Percentiles rank a stretch among this genome's conserved stretches.
These are phyloP conservation scores for Dicyrtomina minuta DNA, from an alignment of 2,888 invertebrate species.

Conservation along the genomic window DNA sequence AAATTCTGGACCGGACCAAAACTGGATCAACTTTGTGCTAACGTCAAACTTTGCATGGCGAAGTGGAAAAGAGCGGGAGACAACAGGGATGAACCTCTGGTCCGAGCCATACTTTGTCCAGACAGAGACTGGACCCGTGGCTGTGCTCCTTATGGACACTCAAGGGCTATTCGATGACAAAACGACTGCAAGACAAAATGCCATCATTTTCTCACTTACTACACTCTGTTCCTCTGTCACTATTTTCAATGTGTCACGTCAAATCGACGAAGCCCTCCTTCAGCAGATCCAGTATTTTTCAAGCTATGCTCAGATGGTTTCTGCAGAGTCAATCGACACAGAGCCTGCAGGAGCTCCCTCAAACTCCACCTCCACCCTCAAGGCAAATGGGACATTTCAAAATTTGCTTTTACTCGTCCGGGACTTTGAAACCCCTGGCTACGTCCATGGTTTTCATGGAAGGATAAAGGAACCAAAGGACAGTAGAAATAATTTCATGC, in stretches of 20 bases:
- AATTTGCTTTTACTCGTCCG: background rate
- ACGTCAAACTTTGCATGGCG: no score
- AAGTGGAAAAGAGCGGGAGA: no score
- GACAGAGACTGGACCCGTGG: conserved; percentile 46
- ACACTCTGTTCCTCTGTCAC: conserved; percentile 27
- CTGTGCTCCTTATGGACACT: conserved; percentile 44
- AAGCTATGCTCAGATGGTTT: conserved; percentile 15
- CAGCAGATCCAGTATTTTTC: conserved; percentile 23
- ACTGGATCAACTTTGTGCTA: no score
- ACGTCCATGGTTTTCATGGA: background rate
- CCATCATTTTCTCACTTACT: conserved; percentile 26
- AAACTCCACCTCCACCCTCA: no score
- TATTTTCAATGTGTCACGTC: conserved; percentile 24
- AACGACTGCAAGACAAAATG: conserved; percentile 18
- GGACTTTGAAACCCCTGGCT: conserved; percentile 4
- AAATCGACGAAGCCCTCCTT: conserved; percentile 22
- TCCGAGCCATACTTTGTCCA: conserved; percentile 56
- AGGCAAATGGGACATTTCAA: background rate
- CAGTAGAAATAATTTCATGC: background rate
- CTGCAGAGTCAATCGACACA: no score
- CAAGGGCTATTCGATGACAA: conserved; percentile 28
- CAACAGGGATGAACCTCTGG: conserved; percentile 56
- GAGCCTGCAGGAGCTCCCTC: no score
- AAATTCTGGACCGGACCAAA: no score
- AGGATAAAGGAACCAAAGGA: background rate